Evolutionary conservation across 2,797 vertebrate genomes (phyloP), one percentile per base, ranked within the genome.

Genomic region (Molossus molossus): DNA sequence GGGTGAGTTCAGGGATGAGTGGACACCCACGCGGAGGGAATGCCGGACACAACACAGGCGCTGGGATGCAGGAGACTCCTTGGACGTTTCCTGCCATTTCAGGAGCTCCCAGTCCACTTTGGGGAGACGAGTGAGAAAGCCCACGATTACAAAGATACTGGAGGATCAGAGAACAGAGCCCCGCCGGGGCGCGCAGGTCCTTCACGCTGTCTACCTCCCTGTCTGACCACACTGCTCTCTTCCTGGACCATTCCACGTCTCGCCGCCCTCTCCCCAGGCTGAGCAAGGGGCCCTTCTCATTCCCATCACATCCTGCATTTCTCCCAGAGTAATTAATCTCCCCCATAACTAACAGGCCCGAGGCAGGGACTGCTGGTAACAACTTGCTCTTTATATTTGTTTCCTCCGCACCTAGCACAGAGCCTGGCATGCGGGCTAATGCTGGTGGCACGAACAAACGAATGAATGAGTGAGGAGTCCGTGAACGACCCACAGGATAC

Each of bases 161-260:
- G 48, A 60, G 37, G n/a, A 27, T 17, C 14, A 23, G 25, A 77
- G 25, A 55, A 20, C 29, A 91, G 75, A 86, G 18, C 15, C 55
- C 37, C 20, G 23, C 9, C 9, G 20, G 9, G 13, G 8, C 3
- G 10, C n/a, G 11, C 6, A 1, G 29, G 23, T 33, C 20, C 53
- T 15, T 70, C 53, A 45, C 0, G 1, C 4, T 6, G 5, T 60
- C 27, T 62, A 23, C 67, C 37, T 91, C 73, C 40, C 37, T 4
- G 14, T 10, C 8, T 15, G 55, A 9, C n/a, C 9, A 45, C 37
- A 21, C 50, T 29, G 72, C 37, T 90, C 84, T 18, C 33, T 91
- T 60, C 60, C 91, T n/a, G 21, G 21, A 88, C 88, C 55, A 45
- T 67, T 25, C 62, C 40, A 9, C 73, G 75, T 96, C 65, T 92